Percentiles rank a stretch among this genome's conserved stretches.
These are phyloP conservation scores for Torymus auratus DNA, from an alignment of 2,888 invertebrate genomes.

Conservation along the genomic window DNA sequence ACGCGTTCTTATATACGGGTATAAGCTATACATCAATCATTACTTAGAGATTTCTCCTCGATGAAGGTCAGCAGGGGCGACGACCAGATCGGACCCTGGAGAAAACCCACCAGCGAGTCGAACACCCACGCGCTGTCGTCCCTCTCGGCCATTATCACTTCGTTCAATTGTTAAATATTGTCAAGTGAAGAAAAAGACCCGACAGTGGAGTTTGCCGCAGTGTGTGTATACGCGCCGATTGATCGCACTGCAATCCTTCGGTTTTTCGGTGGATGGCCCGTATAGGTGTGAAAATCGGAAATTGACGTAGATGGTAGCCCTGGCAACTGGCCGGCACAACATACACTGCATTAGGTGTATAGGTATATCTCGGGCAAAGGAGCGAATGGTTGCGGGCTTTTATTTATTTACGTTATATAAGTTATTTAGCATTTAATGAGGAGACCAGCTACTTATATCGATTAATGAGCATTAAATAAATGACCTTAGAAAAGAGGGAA, in stretches of 20 bases:
- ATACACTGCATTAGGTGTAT: neutral
- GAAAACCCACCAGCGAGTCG: slow-evolving; percentile 92
- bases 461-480: too few species aligned
- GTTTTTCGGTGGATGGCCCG: slow-evolving; percentile 16
- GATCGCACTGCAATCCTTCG: neutral
- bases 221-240: neutral
- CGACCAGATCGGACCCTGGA: slow-evolving; percentile 95
- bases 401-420: too few species aligned
- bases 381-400: too few species aligned
- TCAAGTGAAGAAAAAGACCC: neutral
- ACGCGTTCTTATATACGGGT: too few species aligned
- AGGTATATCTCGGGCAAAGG: too few species aligned
- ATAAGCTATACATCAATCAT: neutral
- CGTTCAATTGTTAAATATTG: neutral
- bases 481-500: too few species aligned
- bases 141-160: slow-evolving; percentile 52
- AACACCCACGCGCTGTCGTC: slow-evolving; percentile 92
- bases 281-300: slow-evolving; percentile 38
- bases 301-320: slow-evolving; percentile 31
- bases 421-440: too few species aligned
- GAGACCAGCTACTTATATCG: too few species aligned
- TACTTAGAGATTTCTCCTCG: slow-evolving; percentile 94
- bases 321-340: slow-evolving; percentile 46
- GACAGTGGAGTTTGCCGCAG: neutral
- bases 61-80: slow-evolving; percentile 93